These are phyloP conservation scores for Ornithorhynchus anatinus DNA, from an alignment of 2,113 vertebrate species.

Conservation along the genomic window DNA sequence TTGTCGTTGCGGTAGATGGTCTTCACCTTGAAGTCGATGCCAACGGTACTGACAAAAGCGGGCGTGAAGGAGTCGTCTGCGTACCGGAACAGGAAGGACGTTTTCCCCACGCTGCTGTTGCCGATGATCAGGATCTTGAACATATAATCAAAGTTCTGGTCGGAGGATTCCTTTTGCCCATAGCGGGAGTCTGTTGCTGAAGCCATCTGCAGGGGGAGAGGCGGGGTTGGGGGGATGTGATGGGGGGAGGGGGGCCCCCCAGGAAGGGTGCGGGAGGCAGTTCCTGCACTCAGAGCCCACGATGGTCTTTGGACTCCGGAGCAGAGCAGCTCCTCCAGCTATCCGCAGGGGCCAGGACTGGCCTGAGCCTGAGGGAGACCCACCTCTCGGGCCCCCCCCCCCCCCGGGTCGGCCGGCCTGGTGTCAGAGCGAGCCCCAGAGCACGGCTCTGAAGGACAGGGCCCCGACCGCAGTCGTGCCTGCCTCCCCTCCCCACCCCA, in stretches of 20 bases:
- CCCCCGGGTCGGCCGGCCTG: too few relatives aligned
- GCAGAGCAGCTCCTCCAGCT: too few relatives aligned
- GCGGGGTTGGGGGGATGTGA: background rate
- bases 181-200: constrained; percentile 90
- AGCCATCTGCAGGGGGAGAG: constrained; percentile 81
- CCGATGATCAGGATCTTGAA: constrained; percentile 91
- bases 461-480: too few relatives aligned
- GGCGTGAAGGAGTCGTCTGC: constrained; percentile 88
- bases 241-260: background rate
- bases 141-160: constrained; percentile 91
- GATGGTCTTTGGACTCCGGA: too few relatives aligned
- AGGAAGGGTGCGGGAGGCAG: background rate
- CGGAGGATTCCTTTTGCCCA: constrained; percentile 86
- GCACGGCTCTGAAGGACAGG: too few relatives aligned
- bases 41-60: constrained; percentile 87
- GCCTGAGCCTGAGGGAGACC: too few relatives aligned
- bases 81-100: constrained; percentile 89
- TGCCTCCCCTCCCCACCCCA: too few relatives aligned
- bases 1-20: constrained; percentile 89
- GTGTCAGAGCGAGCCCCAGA: too few relatives aligned
- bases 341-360: too few relatives aligned
- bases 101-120: constrained; percentile 89
- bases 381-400: too few relatives aligned
- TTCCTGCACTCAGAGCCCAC: too few relatives aligned
- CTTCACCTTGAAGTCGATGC: constrained; percentile 92